Percentiles rank a stretch among this genome's conserved stretches.
Evolutionary conservation across 2,888 invertebrate genomes (phyloP).

Genomic region (Drosophila melanosoma): DNA sequence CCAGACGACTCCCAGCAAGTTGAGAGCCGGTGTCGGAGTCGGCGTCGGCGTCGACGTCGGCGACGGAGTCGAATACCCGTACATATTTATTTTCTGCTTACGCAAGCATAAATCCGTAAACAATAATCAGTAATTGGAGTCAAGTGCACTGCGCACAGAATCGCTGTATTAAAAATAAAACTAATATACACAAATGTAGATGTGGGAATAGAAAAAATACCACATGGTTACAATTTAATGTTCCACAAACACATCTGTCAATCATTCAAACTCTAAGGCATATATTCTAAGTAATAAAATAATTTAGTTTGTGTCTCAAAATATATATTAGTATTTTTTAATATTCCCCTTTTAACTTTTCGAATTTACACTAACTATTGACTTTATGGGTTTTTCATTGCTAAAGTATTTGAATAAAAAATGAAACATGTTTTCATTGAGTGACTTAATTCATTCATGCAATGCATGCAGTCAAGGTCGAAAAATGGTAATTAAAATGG

Average conservation of each 20-base stretch:
- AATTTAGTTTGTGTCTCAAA: too few species aligned
- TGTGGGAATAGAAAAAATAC: neutral
- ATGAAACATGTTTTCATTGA: conserved; percentile 29
- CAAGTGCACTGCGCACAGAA: conserved; percentile 61
- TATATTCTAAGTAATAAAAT: too few species aligned
- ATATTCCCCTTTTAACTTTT: neutral
- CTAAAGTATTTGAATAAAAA: conserved; percentile 19
- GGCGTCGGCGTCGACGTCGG: neutral
- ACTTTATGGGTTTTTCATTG: neutral
- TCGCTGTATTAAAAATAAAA: conserved; percentile 25
- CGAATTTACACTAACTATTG: neutral
- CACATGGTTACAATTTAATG: neutral
- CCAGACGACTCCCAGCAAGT: conserved; percentile 1
- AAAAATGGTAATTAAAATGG: neutral
- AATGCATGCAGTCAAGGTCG: conserved; percentile 9
- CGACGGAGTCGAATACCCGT: conserved; percentile 15
- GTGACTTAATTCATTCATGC: conserved; percentile 31
- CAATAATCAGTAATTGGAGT: conserved; percentile 75
- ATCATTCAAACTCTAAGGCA: too few species aligned
- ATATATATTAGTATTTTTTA: too few species aligned
- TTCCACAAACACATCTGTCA: neutral
- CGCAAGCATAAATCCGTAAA: conserved; percentile 81
- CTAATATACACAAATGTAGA: conserved; percentile 1
- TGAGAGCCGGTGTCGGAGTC: conserved; percentile 10
- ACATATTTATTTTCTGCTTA: conserved; percentile 72